Percentiles rank a stretch among this genome's conserved stretches.
Evolutionary conservation across 37 sponge, comb jelly and placozoan species (phyloP).

Genomic region (Axinella damicornis): DNA sequence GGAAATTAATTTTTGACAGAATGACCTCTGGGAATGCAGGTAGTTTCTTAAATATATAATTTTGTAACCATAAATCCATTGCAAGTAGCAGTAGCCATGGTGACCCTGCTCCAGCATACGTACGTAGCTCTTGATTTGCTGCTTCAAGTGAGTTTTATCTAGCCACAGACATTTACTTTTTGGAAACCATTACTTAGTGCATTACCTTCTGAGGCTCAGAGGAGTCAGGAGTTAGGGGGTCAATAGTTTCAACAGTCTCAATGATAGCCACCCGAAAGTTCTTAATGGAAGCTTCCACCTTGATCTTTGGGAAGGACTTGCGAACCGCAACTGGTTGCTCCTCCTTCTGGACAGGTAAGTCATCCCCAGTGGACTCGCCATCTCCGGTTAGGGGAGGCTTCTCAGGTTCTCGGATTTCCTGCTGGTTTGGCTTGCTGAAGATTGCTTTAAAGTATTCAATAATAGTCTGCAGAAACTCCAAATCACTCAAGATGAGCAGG

Average conservation of each 20-base stretch:
- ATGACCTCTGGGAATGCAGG: no score
- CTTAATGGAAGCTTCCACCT: slow-evolving; percentile 39
- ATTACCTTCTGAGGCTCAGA: slow-evolving; percentile 18
- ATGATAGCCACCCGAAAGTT: slow-evolving; percentile 73
- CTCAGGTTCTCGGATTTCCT: not conserved
- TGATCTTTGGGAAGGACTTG: slow-evolving; percentile 22
- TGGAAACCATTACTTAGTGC: no score
- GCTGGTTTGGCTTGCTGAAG: not conserved
- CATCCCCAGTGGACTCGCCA: not conserved
- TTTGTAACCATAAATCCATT: no score
- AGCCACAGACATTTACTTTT: no score
- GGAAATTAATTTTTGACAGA: no score
- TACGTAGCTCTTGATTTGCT: no score
- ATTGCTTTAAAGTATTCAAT: slow-evolving; percentile 43
- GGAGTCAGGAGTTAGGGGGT: slow-evolving; percentile 10
- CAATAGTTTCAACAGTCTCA: slow-evolving; percentile 40
- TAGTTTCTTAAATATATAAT: no score
- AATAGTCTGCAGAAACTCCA: slow-evolving; percentile 57
- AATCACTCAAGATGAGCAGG: slow-evolving; percentile 58
- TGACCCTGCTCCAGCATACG: no score
- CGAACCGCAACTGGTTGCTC: not conserved
- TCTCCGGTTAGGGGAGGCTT: not conserved
- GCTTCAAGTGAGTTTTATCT: no score
- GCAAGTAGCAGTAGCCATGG: no score
- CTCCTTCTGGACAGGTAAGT: not conserved